Evolutionary conservation across 2,888 invertebrate species (phyloP), one percentile per base, ranked within the genome.

Genomic region (Yponomeuta cagnagella): DNA sequence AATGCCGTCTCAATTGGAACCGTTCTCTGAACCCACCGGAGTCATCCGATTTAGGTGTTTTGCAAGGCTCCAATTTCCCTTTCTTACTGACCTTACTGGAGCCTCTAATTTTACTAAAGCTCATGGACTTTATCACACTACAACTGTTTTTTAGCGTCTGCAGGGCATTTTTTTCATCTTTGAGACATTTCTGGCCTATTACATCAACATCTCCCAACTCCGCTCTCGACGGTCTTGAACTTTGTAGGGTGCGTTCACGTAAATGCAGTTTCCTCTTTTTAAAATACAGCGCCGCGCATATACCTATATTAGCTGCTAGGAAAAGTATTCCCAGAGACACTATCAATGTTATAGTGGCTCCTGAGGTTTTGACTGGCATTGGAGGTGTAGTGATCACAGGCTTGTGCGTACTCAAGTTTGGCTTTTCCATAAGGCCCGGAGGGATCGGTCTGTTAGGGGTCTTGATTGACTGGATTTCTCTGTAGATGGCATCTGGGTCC

Each of bases 251-350:
- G 73, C 85, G 87, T 75, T 93, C 93, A 71, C 93, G 87, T 73
- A 90, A 85, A 77, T 92, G 93, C 37, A 93, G 82, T 80, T 92
- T 93, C 72, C 94, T 92, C 78, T 94, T 94, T 83, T 95, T 95
- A 75, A 94, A 94, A 80, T 95, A 96, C 64, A 96, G 86, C 73
- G 94, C 93, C 0, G 94, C 89, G 77, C 96, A 95, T 52, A 95
- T 93, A n/a, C 94, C 93, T 12, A 96, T 85, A 81, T 97, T 97
- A 9, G 96, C 90, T 33, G 95, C 86, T 9, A 97, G 87, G 80
- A 97, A 96, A 67, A 96, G 85, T 69, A 95, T 92, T 37, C 95
- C 95, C 73, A 95, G 87, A 0, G 93, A 93, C 68, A 95, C 92
- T 66, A 95, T 87, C 70, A 95, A 84, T 74, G 94, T 93, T 73